phyloP scores from a whole-genome alignment of 2,113 vertebrate genomes.

The Vicugna pacos region DNA sequence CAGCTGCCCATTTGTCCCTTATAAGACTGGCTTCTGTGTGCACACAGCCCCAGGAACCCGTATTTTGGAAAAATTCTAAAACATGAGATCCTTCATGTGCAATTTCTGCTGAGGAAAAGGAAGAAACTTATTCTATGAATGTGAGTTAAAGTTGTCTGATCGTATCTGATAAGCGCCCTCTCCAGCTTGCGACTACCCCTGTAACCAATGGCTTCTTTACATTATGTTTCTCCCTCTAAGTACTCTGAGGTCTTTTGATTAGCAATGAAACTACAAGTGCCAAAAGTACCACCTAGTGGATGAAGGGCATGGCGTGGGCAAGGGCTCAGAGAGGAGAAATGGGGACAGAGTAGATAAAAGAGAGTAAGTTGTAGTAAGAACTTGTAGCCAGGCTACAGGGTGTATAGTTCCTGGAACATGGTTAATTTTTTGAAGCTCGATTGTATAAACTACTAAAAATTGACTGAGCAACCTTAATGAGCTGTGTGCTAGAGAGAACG shows the following conservation, averaged over 20 bases:
- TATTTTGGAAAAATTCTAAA: not conserved
- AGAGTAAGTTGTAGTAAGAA: not conserved
- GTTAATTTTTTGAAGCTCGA: not conserved
- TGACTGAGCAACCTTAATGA: not conserved
- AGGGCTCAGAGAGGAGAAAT: not conserved
- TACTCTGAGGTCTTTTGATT: not conserved
- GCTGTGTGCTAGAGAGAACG: not conserved
- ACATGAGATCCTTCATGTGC: not conserved
- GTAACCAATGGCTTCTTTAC: not conserved
- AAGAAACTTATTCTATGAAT: not conserved
- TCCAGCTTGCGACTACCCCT: not conserved
- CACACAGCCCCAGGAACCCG: not conserved
- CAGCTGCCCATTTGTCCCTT: not conserved
- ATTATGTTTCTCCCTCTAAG: not conserved
- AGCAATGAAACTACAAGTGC: not conserved
- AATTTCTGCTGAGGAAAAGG: not conserved
- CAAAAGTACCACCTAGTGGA: not conserved
- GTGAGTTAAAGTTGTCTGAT: not conserved
- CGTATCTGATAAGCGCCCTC: not conserved
- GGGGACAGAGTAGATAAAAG: not conserved
- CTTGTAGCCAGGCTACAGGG: not conserved
- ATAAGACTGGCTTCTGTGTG: not conserved
- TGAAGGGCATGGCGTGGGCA: not conserved
- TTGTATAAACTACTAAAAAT: conserved; percentile 26
- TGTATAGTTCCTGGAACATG: not conserved